Conservation (phyloP, 2,113 vertebrate genomes). For the Gymnocephalus cernua region DNA sequence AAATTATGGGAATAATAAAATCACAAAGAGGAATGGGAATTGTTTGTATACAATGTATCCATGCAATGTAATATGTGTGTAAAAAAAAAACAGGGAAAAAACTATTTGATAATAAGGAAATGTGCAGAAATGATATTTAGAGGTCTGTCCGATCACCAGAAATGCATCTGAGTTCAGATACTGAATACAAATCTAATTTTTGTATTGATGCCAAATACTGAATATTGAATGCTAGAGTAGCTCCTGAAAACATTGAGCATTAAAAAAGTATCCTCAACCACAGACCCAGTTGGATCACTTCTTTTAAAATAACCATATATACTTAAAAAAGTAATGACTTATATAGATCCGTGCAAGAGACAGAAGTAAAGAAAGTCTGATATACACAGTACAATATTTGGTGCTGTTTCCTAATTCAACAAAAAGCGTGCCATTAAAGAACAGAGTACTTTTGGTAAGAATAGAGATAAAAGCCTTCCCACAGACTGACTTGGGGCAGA, state of each 20-base stretch:
- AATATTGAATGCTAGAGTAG: conserved; percentile 19
- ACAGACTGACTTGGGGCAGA: neutral
- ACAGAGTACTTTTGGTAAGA: neutral
- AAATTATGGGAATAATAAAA: neutral
- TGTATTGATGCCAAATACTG: conserved; percentile 33
- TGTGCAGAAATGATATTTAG: neutral
- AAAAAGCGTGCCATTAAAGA: conserved; percentile 11
- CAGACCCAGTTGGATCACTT: neutral
- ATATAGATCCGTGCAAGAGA: conserved; percentile 53
- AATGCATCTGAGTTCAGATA: neutral
- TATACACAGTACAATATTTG: neutral
- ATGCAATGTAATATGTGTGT: neutral
- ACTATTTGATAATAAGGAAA: neutral
- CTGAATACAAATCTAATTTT: neutral
- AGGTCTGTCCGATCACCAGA: neutral
- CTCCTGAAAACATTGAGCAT: conserved; percentile 25
- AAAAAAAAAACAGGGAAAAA: neutral
- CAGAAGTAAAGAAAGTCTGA: conserved; percentile 18
- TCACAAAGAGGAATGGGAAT: neutral
- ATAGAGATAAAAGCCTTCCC: conserved; percentile 28
- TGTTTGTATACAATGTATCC: neutral
- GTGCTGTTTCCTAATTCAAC: conserved; percentile 38
- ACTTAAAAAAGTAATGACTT: conserved; percentile 62
- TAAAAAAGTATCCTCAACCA: conserved; percentile 32
- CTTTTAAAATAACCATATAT: conserved; percentile 50